Evolutionary conservation across 2,888 invertebrate genomes (phyloP).

Genomic region (Cosmorhoe ocellata): DNA sequence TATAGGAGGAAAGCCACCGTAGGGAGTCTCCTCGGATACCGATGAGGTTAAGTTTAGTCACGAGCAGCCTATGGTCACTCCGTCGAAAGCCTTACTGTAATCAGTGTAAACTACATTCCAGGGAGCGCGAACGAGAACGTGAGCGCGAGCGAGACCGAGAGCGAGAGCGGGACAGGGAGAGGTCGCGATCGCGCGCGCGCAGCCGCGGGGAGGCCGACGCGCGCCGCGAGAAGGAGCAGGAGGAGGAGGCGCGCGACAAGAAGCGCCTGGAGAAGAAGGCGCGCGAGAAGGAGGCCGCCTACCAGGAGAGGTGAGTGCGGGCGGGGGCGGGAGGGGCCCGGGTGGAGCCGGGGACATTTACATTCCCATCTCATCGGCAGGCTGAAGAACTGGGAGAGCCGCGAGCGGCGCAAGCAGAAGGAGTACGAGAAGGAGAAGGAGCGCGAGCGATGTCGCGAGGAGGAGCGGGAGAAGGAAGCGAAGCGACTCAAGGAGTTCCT

Average conservation of each 20-base stretch:
- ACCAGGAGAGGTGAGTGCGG: slow-evolving; percentile 89
- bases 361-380: slow-evolving; percentile 39
- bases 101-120: slow-evolving; percentile 37
- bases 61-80: too few species aligned
- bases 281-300: slow-evolving; percentile 97
- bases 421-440: slow-evolving; percentile 95
- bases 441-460: slow-evolving; percentile 86
- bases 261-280: slow-evolving; percentile 95
- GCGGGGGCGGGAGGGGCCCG: too few species aligned
- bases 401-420: slow-evolving; percentile 94
- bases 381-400: slow-evolving; percentile 89
- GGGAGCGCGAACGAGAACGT: slow-evolving; percentile 52
- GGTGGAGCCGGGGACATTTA: too few species aligned
- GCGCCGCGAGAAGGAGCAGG: slow-evolving; percentile 90
- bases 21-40: too few species aligned
- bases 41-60: too few species aligned
- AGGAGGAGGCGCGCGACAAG: slow-evolving; percentile 95
- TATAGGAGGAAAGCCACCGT: too few species aligned
- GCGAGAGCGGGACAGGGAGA: slow-evolving; percentile 57
- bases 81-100: too few species aligned
- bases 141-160: slow-evolving; percentile 53
- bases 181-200: slow-evolving; percentile 72
- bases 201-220: slow-evolving; percentile 84
- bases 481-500: slow-evolving; percentile 97
- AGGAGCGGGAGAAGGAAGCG: slow-evolving; percentile 95